Evolutionary conservation across 2,888 invertebrate genomes (phyloP), one percentile per base, ranked within the genome.

Genomic region (Agapetus fuscipes): DNA sequence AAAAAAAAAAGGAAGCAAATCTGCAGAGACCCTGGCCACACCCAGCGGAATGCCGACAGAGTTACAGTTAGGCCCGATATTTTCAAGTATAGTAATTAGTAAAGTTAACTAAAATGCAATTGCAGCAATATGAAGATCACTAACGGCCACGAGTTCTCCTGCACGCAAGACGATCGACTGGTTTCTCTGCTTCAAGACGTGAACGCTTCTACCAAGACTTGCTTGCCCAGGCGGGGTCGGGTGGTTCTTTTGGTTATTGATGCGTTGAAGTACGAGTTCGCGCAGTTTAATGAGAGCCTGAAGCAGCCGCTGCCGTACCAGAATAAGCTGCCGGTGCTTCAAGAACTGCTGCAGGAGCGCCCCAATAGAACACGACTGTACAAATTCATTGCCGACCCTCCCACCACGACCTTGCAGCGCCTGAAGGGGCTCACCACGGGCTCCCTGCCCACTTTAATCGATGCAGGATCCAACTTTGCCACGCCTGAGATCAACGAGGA

Each of bases 321-420:
- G 57, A 94, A 94, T 58, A 85, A 86, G 54, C 56, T 94, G 49
- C 76, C 80, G 7, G 64, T 82, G 11, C 71, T 94, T 39, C 61
- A 72, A 37, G 71, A 81, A 41, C 59, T 80, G 3, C 51, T 85
- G 15, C 59, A 66, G 9, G 64, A 65, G 17, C 58, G 72, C 49
- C 83, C 88, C 1, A 65, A 76, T 1, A 68, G 77, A 37, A 62
- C 81, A 1, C 72, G 82, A 30, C 57, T 90, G 2, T 84, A 80
- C 59, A 81, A 81, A 49, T 94, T 96, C 54, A 73, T 90, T 50
- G 97, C 97, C 2, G 97, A 98, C 66, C 94, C 98, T 12, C 98
- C 98, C 0, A 98, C 98, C 1, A 97, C 97, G 0, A 98, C 98
- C 1, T 71, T 96, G 64, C 98, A 98, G 60, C 73, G 97, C 35